Percentiles rank a stretch among this genome's conserved stretches.
Conservation (phyloP, 2,888 invertebrate genomes). For the Itoplectis maculator region DNA sequence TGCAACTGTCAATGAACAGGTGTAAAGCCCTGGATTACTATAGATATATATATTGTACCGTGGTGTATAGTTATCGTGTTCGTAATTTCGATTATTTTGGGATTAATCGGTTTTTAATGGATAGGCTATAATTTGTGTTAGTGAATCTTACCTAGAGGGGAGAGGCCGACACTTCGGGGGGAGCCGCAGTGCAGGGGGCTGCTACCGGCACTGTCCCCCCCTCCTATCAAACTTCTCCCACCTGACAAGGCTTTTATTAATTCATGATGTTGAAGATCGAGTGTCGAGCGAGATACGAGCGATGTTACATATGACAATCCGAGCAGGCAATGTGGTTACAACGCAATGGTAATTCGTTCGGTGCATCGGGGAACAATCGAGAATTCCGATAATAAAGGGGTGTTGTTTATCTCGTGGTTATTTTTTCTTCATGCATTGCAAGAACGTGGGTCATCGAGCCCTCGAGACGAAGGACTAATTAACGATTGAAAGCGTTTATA, state of each 20-base stretch:
- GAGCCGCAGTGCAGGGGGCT: constrained; percentile 86
- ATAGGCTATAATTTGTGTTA: constrained; percentile 67
- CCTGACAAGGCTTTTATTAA: constrained; percentile 80
- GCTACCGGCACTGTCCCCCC: constrained; percentile 86
- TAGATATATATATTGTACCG: constrained; percentile 9
- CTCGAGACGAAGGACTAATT: constrained; percentile 46
- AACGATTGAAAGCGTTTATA: not conserved
- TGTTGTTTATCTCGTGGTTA: constrained; percentile 40
- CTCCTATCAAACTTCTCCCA: constrained; percentile 83
- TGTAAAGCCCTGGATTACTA: constrained; percentile 23
- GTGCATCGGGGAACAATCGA: constrained; percentile 48
- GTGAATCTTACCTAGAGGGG: constrained; percentile 86
- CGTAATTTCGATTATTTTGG: constrained; percentile 47
- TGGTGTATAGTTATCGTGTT: constrained; percentile 54
- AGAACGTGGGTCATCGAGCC: constrained; percentile 43
- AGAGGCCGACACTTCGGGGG: constrained; percentile 86
- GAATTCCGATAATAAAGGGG: constrained; percentile 30
- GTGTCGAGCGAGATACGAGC: constrained; percentile 54
- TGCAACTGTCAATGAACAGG: constrained; percentile 46
- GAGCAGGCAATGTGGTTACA: constrained; percentile 56
- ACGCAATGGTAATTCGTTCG: constrained; percentile 47
- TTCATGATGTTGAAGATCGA: constrained; percentile 66
- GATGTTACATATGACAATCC: constrained; percentile 43
- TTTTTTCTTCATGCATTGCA: constrained; percentile 59
- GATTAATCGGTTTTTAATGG: constrained; percentile 38